Evolutionary conservation across 1,140 invertebrate species (phyloP).

Genomic region (Orchesella cincta): DNA sequence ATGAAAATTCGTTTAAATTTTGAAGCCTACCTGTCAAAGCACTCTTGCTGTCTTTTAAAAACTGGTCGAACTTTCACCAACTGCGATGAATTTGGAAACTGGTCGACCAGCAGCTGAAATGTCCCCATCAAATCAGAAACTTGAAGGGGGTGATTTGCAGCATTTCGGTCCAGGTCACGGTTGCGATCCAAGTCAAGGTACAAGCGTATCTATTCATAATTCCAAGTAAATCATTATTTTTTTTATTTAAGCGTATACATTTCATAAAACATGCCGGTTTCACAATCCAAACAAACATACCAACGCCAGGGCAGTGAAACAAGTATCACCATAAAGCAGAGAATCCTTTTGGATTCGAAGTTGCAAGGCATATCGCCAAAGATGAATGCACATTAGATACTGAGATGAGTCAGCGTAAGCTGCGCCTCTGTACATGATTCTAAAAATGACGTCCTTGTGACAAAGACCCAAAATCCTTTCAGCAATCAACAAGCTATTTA

Average conservation of each 20-base stretch:
- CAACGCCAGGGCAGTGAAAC: slow-evolving; percentile 77
- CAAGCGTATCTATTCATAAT: slow-evolving; percentile 50
- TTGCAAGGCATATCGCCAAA: slow-evolving; percentile 79
- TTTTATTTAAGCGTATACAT: too few relatives aligned
- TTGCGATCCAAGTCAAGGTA: slow-evolving; percentile 50
- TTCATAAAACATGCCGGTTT: too few relatives aligned
- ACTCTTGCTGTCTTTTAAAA: slow-evolving; percentile 75
- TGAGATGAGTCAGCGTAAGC: slow-evolving; percentile 81
- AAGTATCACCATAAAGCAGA: slow-evolving; percentile 72
- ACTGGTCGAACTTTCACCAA: slow-evolving; percentile 68
- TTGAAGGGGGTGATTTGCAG: slow-evolving; percentile 58
- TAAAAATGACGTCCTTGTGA: slow-evolving; percentile 83
- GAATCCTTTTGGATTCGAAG: slow-evolving; percentile 76
- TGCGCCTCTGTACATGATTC: slow-evolving; percentile 66
- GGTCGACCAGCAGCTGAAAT: slow-evolving; percentile 66
- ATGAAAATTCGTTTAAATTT: background rate
- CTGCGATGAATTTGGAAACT: slow-evolving; percentile 62
- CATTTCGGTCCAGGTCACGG: slow-evolving; percentile 39
- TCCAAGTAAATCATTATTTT: too few relatives aligned
- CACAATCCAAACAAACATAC: too few relatives aligned
- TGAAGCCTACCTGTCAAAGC: slow-evolving; percentile 64
- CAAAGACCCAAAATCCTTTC: slow-evolving; percentile 75
- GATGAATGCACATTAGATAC: slow-evolving; percentile 80
- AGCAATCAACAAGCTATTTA: slow-evolving; percentile 79
- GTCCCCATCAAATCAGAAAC: slow-evolving; percentile 73